Evolutionary conservation across 2,888 invertebrate genomes (phyloP).

Genomic region (Trissolcus japonicus): DNA sequence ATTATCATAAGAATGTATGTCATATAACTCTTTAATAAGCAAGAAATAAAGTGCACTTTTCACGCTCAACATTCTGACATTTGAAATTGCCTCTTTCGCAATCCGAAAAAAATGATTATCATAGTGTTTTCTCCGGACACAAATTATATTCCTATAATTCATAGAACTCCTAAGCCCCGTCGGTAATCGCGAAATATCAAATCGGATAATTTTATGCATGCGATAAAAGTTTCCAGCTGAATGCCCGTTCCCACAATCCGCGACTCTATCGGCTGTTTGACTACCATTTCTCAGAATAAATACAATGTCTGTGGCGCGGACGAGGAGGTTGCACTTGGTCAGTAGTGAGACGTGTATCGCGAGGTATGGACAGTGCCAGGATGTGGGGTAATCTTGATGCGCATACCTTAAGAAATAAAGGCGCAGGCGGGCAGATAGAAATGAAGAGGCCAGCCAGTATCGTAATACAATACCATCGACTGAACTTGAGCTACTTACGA

Average conservation of each 20-base stretch:
- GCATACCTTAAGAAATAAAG: conserved; percentile 29
- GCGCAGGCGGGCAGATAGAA: conserved; percentile 57
- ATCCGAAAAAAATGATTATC: too few relatives aligned
- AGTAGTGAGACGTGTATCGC: conserved; percentile 29
- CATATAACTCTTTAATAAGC: conserved; percentile 12
- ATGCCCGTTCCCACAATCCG: conserved; percentile 11
- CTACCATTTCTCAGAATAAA: conserved; percentile 25
- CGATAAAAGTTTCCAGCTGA: not conserved
- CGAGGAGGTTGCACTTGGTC: conserved; percentile 32
- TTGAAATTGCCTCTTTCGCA: too few relatives aligned
- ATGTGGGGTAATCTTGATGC: conserved; percentile 38
- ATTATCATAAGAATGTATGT: conserved; percentile 17
- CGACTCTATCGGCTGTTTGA: conserved; percentile 9
- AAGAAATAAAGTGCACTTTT: conserved; percentile 4
- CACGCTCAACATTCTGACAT: not conserved
- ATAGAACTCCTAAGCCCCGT: too few relatives aligned
- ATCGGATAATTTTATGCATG: not conserved
- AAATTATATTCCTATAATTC: too few relatives aligned
- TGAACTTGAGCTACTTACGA: conserved; percentile 74
- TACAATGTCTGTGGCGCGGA: conserved; percentile 13
- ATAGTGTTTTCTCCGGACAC: too few relatives aligned
- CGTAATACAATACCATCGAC: conserved; percentile 69
- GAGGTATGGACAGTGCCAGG: conserved; percentile 34
- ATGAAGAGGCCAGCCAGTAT: conserved; percentile 62
- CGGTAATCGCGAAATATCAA: not conserved